Conservation (phyloP, 1,140 invertebrate genomes). For the Phenacoccus solenopsis region DNA sequence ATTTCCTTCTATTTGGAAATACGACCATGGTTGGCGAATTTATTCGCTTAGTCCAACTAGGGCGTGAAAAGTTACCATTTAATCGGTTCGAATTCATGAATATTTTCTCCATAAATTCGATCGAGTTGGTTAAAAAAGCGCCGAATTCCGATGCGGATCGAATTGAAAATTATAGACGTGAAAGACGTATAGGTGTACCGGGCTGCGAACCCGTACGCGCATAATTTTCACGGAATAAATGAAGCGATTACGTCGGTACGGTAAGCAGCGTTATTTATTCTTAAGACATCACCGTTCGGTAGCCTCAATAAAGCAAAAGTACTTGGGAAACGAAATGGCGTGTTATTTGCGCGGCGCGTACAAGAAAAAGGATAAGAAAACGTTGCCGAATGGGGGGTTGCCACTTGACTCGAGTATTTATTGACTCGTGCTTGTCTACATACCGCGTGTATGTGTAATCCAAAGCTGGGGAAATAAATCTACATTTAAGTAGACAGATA, state of each 20-base stretch:
- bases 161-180: not conserved
- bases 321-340: not conserved
- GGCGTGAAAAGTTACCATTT: too few species aligned
- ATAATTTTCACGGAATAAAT: conserved; percentile 3
- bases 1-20: too few species aligned
- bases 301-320: conserved; percentile 6
- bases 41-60: too few species aligned
- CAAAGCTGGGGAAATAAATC: conserved; percentile 10
- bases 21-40: too few species aligned
- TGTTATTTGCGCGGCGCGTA: not conserved
- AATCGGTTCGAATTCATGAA: too few species aligned
- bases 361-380: conserved; percentile 14
- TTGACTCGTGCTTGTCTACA: conserved; percentile 16
- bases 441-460: conserved; percentile 6
- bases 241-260: not conserved
- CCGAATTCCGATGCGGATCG: not conserved
- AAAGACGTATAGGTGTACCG: not conserved
- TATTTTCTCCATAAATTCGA: too few species aligned
- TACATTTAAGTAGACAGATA: conserved; percentile 18
- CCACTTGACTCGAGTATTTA: conserved; percentile 17
- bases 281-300: not conserved
- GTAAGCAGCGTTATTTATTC: conserved; percentile 6
- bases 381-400: not conserved
- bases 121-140: too few species aligned
- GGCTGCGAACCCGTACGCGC: not conserved